Percentiles rank a stretch among this genome's conserved stretches.
Evolutionary conservation across 2,113 vertebrate genomes (phyloP).

Genomic region (Callipepla californica): DNA sequence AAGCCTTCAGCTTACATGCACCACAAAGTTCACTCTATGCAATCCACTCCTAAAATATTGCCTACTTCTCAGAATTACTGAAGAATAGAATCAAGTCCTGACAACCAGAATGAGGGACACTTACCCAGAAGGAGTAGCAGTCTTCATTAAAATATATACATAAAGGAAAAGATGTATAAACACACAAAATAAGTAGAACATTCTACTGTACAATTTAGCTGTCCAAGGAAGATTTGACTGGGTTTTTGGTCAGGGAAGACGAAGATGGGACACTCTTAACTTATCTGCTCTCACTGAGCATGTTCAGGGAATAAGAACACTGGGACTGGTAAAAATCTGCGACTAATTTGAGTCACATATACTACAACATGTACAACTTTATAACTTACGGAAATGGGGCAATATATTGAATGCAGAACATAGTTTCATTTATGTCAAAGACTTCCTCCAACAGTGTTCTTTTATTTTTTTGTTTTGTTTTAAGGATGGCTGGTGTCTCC

Average conservation of each 20-base stretch:
- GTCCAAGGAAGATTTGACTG: background rate
- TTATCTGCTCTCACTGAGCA: conserved; percentile 34
- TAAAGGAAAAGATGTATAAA: background rate
- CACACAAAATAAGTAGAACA: background rate
- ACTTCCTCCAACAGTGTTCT: conserved; percentile 68
- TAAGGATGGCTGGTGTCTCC: conserved; percentile 70
- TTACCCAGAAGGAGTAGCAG: background rate
- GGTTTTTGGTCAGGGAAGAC: conserved; percentile 11
- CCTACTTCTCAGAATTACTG: too few relatives aligned
- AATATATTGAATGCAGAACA: conserved; percentile 78
- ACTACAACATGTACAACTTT: conserved; percentile 73
- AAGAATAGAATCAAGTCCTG: background rate
- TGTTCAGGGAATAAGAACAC: background rate
- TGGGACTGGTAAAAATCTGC: conserved; percentile 55
- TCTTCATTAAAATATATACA: background rate
- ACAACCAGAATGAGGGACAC: background rate
- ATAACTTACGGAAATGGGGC: conserved; percentile 76
- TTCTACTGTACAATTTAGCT: background rate
- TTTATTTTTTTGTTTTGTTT: conserved; percentile 48
- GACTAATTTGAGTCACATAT: conserved; percentile 66
- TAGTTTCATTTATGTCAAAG: conserved; percentile 74
- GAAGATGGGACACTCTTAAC: conserved; percentile 36
- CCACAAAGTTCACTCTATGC: background rate
- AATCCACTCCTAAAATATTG: background rate
- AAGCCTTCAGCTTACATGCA: background rate